Conservation (phyloP, 2,888 invertebrate genomes). For the Thecophora atra region DNA sequence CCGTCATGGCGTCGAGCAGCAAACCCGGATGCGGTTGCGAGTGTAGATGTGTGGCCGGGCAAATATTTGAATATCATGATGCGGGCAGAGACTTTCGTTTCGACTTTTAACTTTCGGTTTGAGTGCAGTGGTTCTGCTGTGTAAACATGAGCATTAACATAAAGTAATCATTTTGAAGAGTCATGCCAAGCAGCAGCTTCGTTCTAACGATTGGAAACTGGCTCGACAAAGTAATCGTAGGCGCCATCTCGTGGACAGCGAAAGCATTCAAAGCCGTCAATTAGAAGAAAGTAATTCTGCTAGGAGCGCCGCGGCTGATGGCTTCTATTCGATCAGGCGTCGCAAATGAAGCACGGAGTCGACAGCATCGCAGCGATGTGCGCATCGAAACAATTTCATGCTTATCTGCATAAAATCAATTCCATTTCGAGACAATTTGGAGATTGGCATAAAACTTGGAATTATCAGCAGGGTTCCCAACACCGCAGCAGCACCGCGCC, state of each 20-base stretch:
- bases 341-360: conserved; percentile 8
- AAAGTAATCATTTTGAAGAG: neutral
- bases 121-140: conserved; percentile 4
- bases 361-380: conserved; percentile 42
- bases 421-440: conserved; percentile 67
- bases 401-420: conserved; percentile 67
- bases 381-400: conserved; percentile 64
- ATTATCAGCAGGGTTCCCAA: conserved; percentile 58
- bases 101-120: neutral
- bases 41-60: conserved; percentile 42
- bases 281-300: neutral
- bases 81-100: conserved; percentile 38
- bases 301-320: neutral
- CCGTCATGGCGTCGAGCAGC: conserved; percentile 7
- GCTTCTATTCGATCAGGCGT: neutral
- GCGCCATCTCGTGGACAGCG: too few relatives aligned
- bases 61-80: conserved; percentile 51
- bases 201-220: neutral
- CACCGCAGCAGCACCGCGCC: neutral
- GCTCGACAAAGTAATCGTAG: neutral
- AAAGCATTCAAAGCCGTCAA: neutral
- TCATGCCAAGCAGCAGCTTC: too few relatives aligned
- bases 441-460: conserved; percentile 66
- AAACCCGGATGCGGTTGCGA: neutral
- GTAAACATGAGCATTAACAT: conserved; percentile 45